phyloP scores from a whole-genome alignment of 2,797 vertebrate genomes.

The Apogon hyalosoma region DNA sequence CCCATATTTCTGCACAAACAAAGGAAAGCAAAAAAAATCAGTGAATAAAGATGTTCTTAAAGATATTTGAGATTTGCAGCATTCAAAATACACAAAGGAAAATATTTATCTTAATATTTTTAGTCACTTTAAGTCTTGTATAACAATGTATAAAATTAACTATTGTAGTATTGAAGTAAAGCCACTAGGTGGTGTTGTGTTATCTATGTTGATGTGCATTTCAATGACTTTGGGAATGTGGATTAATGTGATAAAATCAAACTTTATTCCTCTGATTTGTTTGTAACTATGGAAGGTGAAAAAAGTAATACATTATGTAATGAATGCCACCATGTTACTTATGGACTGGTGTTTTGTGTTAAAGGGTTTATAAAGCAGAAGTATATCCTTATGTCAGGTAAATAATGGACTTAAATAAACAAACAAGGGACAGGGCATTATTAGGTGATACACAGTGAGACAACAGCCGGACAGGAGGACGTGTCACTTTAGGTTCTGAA shows the following conservation, averaged over 20 bases:
- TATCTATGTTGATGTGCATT: slow-evolving; percentile 17
- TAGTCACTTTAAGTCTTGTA: no score
- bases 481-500: slow-evolving; percentile 24
- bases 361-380: no score
- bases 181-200: slow-evolving; percentile 61
- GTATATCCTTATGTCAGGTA: no score
- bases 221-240: not conserved
- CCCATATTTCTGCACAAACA: not conserved
- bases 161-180: slow-evolving; percentile 36
- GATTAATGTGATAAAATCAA: not conserved
- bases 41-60: no score
- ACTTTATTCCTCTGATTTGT: not conserved
- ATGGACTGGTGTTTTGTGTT: no score
- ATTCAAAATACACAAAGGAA: not conserved
- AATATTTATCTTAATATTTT: not conserved
- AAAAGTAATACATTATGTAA: no score
- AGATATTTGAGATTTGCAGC: not conserved
- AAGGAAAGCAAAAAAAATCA: not conserved
- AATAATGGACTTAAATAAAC: no score
- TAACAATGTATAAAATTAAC: not conserved
- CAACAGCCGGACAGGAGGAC: slow-evolving; percentile 9
- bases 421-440: not conserved
- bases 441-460: slow-evolving; percentile 3
- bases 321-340: no score
- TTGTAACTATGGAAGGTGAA: not conserved